Evolutionary conservation across 2,797 vertebrate genomes (phyloP).

Genomic region (Galago senegalensis): DNA sequence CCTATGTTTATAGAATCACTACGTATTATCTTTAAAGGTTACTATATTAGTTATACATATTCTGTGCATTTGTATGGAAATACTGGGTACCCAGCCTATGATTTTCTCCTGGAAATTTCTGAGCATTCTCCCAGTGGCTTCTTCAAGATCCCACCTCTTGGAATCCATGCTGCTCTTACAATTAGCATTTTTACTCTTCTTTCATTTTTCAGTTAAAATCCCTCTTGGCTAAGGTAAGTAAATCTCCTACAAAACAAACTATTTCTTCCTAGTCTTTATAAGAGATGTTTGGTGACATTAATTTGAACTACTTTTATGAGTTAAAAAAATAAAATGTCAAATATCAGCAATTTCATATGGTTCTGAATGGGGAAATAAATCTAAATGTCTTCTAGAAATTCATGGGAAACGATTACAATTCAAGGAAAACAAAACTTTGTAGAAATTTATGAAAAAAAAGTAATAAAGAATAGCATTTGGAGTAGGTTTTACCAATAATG

Average conservation of each 20-base stretch:
- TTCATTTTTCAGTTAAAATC: conserved; percentile 31
- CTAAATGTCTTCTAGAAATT: conserved; percentile 63
- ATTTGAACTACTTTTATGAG: conserved; percentile 43
- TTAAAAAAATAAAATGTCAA: conserved; percentile 29
- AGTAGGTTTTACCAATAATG: not conserved
- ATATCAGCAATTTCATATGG: conserved; percentile 27
- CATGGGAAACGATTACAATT: not conserved
- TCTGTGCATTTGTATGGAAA: not conserved
- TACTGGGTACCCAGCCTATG: not conserved
- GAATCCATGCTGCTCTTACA: not conserved
- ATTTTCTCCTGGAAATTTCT: conserved; percentile 45
- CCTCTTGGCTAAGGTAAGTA: not conserved
- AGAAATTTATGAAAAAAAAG: not conserved
- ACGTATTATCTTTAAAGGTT: not conserved
- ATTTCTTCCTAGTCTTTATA: conserved; percentile 9
- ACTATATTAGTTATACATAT: not conserved
- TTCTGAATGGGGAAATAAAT: conserved; percentile 13
- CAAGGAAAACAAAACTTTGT: not conserved
- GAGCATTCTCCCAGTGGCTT: not conserved
- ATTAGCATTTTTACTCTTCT: not conserved
- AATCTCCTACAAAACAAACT: not conserved
- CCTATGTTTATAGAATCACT: not conserved
- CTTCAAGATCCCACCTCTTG: not conserved
- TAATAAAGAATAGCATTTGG: conserved; percentile 41
- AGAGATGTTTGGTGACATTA: conserved; percentile 6